Evolutionary conservation across 2,888 invertebrate genomes (phyloP), one percentile per base, ranked within the genome.

Genomic region (Brenthis ino): DNA sequence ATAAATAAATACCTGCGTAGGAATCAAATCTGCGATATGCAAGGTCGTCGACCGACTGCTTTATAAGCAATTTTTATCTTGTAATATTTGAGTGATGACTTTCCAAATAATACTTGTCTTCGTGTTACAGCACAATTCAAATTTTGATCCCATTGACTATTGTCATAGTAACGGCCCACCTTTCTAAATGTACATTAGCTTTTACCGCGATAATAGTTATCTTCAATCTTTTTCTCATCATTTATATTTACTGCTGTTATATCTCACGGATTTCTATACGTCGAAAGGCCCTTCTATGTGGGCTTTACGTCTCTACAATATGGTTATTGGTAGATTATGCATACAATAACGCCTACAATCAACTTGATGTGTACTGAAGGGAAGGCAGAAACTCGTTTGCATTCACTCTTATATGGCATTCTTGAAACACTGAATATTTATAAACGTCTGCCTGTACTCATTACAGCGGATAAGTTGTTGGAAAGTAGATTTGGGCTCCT

Each of bases 401-500:
- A 82, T 76, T 82, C 82, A 79, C 81, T 74, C 86, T 77, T 85
- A 82, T 83, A 88, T 74, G 86, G 88, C 75, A 74, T 79, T 76
- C 13, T 50, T 24, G 28, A 1, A n/a, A 60, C 14, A 16, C 5
- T 50, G 60, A 60, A 60, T 60, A 60, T 60, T 60, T 50, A 60
- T 60, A 24, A 60, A 60, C 60, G 6, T 43, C 37, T 11, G 6
- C 11, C 37, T 11, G 50, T 33, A 24, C 12, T 50, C 60, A 50
- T 50, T 60, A 43, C 37, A 43, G 37, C 28, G 4, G 28, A 28
- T 28, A 43, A 43, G 37, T 43, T 43, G 11, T 43, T 43, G 37
- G 37, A 43, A 37, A 37, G 37, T 33, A 33, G 33, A 1, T 6
- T 43, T 43, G 11, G 37, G 37, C 37, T 43, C 37, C 2, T 43